Base-by-base conservation (phyloP, 2,888 invertebrate species). In the Plutella xylostella region DNA sequence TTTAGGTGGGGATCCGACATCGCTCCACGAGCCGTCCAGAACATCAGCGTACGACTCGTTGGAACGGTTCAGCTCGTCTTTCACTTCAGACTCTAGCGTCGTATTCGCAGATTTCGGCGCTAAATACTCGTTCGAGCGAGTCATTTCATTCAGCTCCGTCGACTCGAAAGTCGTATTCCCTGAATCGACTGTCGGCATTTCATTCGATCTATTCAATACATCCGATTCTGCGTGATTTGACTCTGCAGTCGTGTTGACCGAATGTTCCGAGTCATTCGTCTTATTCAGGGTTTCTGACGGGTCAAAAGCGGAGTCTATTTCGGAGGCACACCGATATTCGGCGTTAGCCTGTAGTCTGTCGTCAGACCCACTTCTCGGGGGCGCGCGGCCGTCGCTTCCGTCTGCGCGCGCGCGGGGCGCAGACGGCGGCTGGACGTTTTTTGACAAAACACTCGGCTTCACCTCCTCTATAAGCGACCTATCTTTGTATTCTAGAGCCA, bases 341-440 rank as follows among this genome's bases (percentile, higher is more conserved):
- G 15, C 17, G 49, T 77, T 75, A 85, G 63, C 83, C 79, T 33
- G 12, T 11, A 4, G 30, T 2, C 17, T 12, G 39, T 21, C 17
- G 49, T 77, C 75, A 85, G 63, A 84, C 79, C 83, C 85, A 85
- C 64, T 72, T 69, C 61, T 75, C 75, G 73, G 63, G 67, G 69
- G 48, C 59, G 46, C 46, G 46, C 14, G 37, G 40, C 11, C 55
- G 48, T 59, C 65, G 69, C 55, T 65, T 65, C 60, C 80, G 78
- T 68, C 80, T 78, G 75, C 82, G 77, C 68, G 68, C 70, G 85
- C 85, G 86, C 73, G 82, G 71, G 69, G 78, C 85, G 86, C 90
- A 90, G 90, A 87, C 90, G 91, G 89, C 88, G 86, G 87, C 80
- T 75, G 84, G 78, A 73, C 90, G 91, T 91, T 91, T 91, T 91